A percentile compares a stretch with the other conserved stretches of the same genome.
These are phyloP conservation scores for Suillia variegata DNA, from an alignment of 2,888 invertebrate genomes.

Conservation along the genomic window DNA sequence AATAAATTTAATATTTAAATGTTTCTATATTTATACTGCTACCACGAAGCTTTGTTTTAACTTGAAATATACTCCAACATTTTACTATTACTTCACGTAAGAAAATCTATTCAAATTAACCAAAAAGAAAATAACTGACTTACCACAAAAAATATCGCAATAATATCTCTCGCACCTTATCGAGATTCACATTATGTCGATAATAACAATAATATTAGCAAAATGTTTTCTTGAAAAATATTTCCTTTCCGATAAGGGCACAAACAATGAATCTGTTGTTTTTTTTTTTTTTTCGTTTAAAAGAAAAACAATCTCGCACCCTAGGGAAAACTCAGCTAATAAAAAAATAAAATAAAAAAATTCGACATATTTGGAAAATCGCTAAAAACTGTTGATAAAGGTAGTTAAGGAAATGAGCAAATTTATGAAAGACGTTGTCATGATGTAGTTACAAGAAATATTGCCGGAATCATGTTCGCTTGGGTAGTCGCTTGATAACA, in stretches of 20 bases:
- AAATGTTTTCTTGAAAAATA: neutral
- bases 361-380: neutral
- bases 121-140: too few species aligned
- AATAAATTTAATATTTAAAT: too few species aligned
- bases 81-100: too few species aligned
- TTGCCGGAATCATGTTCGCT: neutral
- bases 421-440: neutral
- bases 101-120: too few species aligned
- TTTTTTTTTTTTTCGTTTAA: too few species aligned
- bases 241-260: neutral
- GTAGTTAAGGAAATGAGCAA: constrained; percentile 1
- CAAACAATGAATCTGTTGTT: neutral
- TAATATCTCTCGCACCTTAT: constrained; percentile 31
- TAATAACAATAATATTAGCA: constrained; percentile 43
- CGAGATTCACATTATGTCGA: constrained; percentile 45
- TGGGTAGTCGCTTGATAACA: too few species aligned
- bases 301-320: neutral
- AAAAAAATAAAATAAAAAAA: constrained; percentile 1
- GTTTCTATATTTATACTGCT: too few species aligned
- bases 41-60: too few species aligned
- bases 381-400: neutral
- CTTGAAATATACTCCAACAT: too few species aligned
- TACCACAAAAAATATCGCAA: too few species aligned
- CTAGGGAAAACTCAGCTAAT: neutral
- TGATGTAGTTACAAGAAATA: neutral